Conservation (phyloP, 2,888 invertebrate species). For the Ennomos erosarius region DNA sequence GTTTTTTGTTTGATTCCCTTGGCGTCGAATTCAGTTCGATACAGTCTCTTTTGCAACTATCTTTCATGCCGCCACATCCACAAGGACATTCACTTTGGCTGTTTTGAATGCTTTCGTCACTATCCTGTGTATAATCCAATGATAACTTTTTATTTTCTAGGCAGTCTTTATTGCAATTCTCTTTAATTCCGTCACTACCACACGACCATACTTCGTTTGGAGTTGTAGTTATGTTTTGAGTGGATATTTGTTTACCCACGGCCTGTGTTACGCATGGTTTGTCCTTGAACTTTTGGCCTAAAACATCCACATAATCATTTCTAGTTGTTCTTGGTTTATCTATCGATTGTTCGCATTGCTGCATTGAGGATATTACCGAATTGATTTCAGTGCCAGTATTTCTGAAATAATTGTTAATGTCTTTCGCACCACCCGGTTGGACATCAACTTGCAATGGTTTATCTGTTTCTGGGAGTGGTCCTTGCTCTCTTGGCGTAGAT, state of each 20-base stretch:
- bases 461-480: slow-evolving; percentile 8
- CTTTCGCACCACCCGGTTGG: background rate
- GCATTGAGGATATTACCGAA: background rate
- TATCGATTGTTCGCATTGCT: background rate
- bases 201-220: too few relatives aligned
- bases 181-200: too few relatives aligned
- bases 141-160: too few relatives aligned
- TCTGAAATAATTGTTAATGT: slow-evolving; percentile 14
- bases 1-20: background rate
- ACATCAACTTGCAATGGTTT: background rate
- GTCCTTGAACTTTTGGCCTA: too few relatives aligned
- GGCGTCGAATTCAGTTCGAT: slow-evolving; percentile 1
- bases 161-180: too few relatives aligned
- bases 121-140: too few relatives aligned
- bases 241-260: slow-evolving; percentile 1
- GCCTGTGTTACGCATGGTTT: background rate
- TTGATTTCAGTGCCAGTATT: slow-evolving; percentile 3
- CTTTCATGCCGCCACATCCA: slow-evolving; percentile 23
- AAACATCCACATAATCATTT: background rate
- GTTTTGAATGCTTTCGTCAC: background rate
- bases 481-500: slow-evolving; percentile 7
- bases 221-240: background rate
- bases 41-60: slow-evolving; percentile 10
- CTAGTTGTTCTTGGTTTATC: slow-evolving; percentile 3
- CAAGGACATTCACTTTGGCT: slow-evolving; percentile 23